Conservation (phyloP, 2,888 invertebrate species). For the Caenorhabditis auriculariae region DNA sequence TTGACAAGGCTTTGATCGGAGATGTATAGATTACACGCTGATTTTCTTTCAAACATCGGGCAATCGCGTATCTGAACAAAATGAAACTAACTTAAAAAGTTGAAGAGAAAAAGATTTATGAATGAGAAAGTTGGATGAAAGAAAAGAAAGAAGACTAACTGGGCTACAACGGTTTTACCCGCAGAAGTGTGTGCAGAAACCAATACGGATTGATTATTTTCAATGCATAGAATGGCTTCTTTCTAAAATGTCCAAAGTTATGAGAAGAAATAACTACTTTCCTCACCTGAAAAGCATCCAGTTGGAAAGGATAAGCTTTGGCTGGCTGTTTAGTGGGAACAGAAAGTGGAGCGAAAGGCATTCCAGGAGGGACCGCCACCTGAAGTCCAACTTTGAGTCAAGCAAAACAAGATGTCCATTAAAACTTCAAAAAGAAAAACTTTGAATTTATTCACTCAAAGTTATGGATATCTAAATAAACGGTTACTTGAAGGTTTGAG, state of each 20-base stretch:
- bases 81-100: neutral
- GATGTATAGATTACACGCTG: slow-evolving; percentile 99
- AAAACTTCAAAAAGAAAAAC: too few species aligned
- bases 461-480: too few species aligned
- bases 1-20: slow-evolving; percentile 97
- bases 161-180: slow-evolving; percentile 95
- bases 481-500: too few species aligned
- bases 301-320: slow-evolving; percentile 86
- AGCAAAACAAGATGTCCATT: too few species aligned
- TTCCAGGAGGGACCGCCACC: slow-evolving; percentile 82
- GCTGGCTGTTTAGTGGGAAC: slow-evolving; percentile 75
- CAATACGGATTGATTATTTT: slow-evolving; percentile 94
- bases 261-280: neutral
- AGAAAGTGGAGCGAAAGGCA: slow-evolving; percentile 74
- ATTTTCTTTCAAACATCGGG: slow-evolving; percentile 85
- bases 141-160: slow-evolving; percentile 72
- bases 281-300: slow-evolving; percentile 84
- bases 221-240: slow-evolving; percentile 75
- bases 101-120: too few species aligned
- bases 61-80: slow-evolving; percentile 81
- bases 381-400: slow-evolving; percentile 25
- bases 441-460: too few species aligned
- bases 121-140: neutral
- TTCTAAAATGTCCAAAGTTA: slow-evolving; percentile 76
- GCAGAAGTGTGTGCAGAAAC: slow-evolving; percentile 99